Conservation (phyloP, 2,888 invertebrate species). For the Ceratothoa steindachneri region DNA sequence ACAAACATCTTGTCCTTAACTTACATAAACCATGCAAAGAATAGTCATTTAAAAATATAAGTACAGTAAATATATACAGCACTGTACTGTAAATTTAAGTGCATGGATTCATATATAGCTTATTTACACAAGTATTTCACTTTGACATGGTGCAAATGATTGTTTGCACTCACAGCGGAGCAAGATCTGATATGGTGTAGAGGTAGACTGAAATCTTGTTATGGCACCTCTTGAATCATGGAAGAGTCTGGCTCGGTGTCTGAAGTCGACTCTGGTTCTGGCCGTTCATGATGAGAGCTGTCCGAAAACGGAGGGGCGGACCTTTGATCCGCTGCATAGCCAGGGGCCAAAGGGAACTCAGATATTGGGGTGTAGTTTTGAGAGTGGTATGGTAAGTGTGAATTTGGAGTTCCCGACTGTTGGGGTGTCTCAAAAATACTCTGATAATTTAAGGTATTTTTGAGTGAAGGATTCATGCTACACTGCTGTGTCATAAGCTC, state of each 20-base stretch:
- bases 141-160: too few species aligned
- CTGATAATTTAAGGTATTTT: neutral
- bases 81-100: neutral
- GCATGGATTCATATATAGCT: neutral
- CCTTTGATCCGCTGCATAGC: neutral
- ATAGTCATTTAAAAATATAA: neutral
- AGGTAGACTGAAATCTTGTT: neutral
- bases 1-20: neutral
- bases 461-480: neutral
- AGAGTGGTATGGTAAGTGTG: neutral
- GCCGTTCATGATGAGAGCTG: neutral
- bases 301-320: neutral
- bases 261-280: neutral
- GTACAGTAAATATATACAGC: neutral
- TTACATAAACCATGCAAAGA: neutral
- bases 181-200: neutral
- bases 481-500: slow-evolving; percentile 4
- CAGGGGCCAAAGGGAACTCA: neutral
- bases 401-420: neutral
- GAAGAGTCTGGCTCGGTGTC: neutral
- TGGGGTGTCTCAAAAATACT: neutral
- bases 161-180: neutral
- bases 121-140: too few species aligned
- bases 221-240: neutral
- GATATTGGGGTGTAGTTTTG: neutral